Base-by-base conservation (phyloP, 1,140 invertebrate species). In the Trinorchestia longiramus region DNA sequence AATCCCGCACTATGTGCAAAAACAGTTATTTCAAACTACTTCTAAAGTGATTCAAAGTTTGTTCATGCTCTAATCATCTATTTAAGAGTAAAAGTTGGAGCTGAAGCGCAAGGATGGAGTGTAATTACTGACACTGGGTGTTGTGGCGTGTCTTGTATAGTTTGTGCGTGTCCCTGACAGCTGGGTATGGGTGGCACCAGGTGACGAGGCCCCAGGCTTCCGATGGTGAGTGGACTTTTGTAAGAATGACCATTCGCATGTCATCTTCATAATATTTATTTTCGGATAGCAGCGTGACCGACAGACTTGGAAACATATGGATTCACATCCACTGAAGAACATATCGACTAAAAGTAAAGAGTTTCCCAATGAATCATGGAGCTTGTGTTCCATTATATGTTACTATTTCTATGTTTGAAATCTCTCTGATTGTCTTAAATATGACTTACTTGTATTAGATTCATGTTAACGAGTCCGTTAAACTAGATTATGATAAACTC, bases 151-250 rank as follows among this genome's bases (percentile, higher is more conserved):
- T 19, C 15, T 28, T 90, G 88, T 90, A 90, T 90, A 90, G 88
- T 90, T 90, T 90, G 88, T 90, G 88, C 88, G 88, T 90, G 88
- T 90, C 43, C 88, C 43, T 90, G 88, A 90, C 88, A 90, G 88
- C 88, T 42, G 88, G 88, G 88, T 90, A 42, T 90, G 88, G 88
- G 88, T 90, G 88, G 88, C 88, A 90, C 41, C 88, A 90, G 88
- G 88, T 90, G 36, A 43, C n/a, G 43, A 36, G 43, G 23, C 43
- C 88, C 41, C 62, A 77, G 62, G 41, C 88, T 11, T 90, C 88
- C 42, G 88, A 41, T 90, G 88, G 88, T 90, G 88, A 90, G 88
- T 90, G 88, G 8, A 77, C 62, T 28, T 77, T 28, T 77, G 62
- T 77, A 53, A 53, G 8, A 53, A 53, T 53, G 47, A 53, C 62